These are phyloP conservation scores for Coremacera marginata DNA, from an alignment of 2,888 invertebrate species.

Conservation along the genomic window DNA sequence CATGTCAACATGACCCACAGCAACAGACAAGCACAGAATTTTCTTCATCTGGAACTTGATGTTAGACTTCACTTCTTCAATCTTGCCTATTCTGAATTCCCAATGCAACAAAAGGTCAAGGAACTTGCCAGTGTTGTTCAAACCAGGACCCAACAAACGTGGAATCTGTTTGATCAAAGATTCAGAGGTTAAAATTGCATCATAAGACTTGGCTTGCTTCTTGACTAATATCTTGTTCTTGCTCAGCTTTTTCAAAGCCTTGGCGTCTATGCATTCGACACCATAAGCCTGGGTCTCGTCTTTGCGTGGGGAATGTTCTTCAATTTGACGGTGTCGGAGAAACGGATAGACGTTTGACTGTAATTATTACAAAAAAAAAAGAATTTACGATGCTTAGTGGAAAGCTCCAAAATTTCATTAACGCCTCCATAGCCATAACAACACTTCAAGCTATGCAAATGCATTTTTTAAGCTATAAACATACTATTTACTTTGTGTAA, in stretches of 20 bases:
- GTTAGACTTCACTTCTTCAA: slow-evolving; percentile 98
- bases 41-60: slow-evolving; percentile 99
- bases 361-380: slow-evolving; percentile 96
- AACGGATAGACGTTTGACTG: slow-evolving; percentile 99
- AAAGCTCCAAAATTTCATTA: slow-evolving; percentile 80
- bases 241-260: slow-evolving; percentile 98
- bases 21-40: slow-evolving; percentile 97
- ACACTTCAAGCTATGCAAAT: no score
- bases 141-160: slow-evolving; percentile 96
- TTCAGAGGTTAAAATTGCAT: slow-evolving; percentile 99
- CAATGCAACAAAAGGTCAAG: slow-evolving; percentile 97
- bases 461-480: no score
- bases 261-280: slow-evolving; percentile 97
- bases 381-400: slow-evolving; percentile 92
- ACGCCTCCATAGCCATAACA: slow-evolving; percentile 97
- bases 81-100: slow-evolving; percentile 95
- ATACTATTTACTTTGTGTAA: no score
- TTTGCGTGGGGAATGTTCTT: slow-evolving; percentile 98
- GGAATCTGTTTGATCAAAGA: slow-evolving; percentile 99
- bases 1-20: slow-evolving; percentile 98
- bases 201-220: slow-evolving; percentile 94
- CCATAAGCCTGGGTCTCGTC: slow-evolving; percentile 93
- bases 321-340: slow-evolving; percentile 99
- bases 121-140: slow-evolving; percentile 99
- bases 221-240: slow-evolving; percentile 99